Percentiles rank a stretch among this genome's conserved stretches.
phyloP scores from a whole-genome alignment of 2,113 vertebrate species.

The Cyphomyrus plagiostoma region DNA sequence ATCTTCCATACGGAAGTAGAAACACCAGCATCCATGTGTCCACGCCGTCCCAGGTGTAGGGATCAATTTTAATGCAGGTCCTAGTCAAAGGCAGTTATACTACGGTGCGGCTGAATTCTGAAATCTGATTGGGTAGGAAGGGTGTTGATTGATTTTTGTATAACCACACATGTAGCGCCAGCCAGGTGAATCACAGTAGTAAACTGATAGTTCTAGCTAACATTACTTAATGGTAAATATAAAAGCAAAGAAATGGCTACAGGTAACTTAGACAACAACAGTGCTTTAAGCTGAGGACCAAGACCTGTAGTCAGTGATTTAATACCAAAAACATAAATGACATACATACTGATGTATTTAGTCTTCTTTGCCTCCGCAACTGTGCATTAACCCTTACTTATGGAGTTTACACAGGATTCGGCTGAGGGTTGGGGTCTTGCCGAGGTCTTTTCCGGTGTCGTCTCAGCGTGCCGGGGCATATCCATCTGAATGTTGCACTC shows the following conservation, averaged over 20 bases:
- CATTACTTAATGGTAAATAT: not conserved
- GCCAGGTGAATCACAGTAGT: not conserved
- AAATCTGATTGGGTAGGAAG: not conserved
- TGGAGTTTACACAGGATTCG: not conserved
- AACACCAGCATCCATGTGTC: not conserved
- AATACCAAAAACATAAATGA: not conserved
- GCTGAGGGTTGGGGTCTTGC: not conserved
- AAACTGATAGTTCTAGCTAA: not conserved
- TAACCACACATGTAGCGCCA: not conserved
- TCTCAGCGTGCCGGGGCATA: no score
- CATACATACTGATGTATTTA: not conserved
- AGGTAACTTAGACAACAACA: no score
- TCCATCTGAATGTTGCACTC: not conserved
- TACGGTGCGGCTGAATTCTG: not conserved
- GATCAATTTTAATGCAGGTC: not conserved
- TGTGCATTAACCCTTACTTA: not conserved
- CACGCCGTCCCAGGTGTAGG: not conserved
- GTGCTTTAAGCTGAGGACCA: not conserved
- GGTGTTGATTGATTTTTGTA: not conserved
- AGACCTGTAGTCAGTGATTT: not conserved
- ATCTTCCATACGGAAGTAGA: not conserved
- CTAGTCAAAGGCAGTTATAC: not conserved
- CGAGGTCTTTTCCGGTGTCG: not conserved
- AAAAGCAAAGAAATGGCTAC: not conserved
- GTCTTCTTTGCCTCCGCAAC: not conserved